Base-by-base conservation (phyloP, 2,113 vertebrate species). In the Toxostoma redivivum region DNA sequence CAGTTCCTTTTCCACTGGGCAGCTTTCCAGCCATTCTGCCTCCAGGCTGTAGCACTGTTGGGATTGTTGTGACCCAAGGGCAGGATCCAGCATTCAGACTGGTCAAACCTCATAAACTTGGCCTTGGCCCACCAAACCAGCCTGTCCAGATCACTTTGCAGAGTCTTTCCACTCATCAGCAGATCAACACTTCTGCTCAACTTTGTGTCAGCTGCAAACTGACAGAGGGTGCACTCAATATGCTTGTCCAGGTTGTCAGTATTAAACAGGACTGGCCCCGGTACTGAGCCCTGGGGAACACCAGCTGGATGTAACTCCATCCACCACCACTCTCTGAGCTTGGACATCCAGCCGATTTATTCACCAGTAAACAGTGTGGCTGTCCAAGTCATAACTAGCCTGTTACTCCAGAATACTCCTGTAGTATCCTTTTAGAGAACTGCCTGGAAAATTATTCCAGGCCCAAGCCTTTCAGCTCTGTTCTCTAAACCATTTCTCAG, bases 71-170 rank as follows among this genome's bases (percentile, higher is more conserved):
- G 58, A 64, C 11, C 22, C 50, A 57, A 42, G 21, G 2, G 25
- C 25, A 57, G 25, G 14, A 20, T 18, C 11, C 0, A 0, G 7
- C 31, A 50, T 10, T 37, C 50, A 50, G 11, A 2, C 8, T 57
- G 16, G 13, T 25, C 56, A 48, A 88, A 42, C 21, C 25, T 31
- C 48, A 15, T 20, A 56, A 13, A 40, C 8, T 11, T 40, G 16
- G 24, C 25, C 15, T 30, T 24, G 19, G 12, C 7, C 28, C 48
- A 62, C 40, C 11, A 11, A 42, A 25, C 7, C 21, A 35, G 25
- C 11, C 50, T 35, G 42, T 22, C 48, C 57, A 48, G 25, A 48
- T 42, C 48, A 22, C 21, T 48, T 54, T 35, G 6, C 25, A 71
- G 14, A 33, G 7, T 42, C 21, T 56, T 71, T 22, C 21, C 14